Base-by-base conservation (phyloP, 2,888 invertebrate genomes). In the Apotomis turbidana region DNA sequence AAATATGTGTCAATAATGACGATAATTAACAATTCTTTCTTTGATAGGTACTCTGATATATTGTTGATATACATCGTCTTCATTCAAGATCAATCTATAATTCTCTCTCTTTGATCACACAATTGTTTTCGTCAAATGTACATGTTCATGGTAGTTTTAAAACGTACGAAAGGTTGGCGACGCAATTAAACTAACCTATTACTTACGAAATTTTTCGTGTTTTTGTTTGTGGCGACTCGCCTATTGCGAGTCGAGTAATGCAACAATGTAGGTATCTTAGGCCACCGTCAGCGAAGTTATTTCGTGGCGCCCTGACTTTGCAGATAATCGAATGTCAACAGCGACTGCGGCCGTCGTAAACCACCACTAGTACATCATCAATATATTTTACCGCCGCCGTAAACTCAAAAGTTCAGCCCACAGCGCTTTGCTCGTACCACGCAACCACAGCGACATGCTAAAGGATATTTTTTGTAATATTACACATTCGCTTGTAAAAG, bases 291-390 rank as follows among this genome's bases (percentile, higher is more conserved):
- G 27, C n/a, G 62, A 27, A n/a, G 38, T 36, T 12, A 36, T 55
- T 38, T 49, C 55, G 49, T 49, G 27, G 13, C 58, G 38, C 63
- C n/a, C 55, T 49, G 46, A 60, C 71, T 71, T 71, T 71, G 71
- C 60, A 60, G 54, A 61, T 60, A 66, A 71, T 71, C 71, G 71
- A 71, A 71, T 71, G 71, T 71, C 71, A 71, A 71, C 71, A 71
- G 55, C 66, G 60, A 67, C 71, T 55, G 71, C 27, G 55, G 64
- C 15, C 55, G 27, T 66, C 71, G 64, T 71, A 71, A 71, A 71
- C 71, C 46, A 67, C 38, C 71, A 46, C 49, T 49, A 54, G 59
- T 60, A 52, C 55, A 67, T 66, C 71, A 71, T 71, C 61, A 67
- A 60, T 55, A 55, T 61, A 61, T 61, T 70, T 71, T 71, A 71